Percentiles rank a stretch among this genome's conserved stretches.
Conservation (phyloP, 2,888 invertebrate species). For the Anoncus sp. region DNA sequence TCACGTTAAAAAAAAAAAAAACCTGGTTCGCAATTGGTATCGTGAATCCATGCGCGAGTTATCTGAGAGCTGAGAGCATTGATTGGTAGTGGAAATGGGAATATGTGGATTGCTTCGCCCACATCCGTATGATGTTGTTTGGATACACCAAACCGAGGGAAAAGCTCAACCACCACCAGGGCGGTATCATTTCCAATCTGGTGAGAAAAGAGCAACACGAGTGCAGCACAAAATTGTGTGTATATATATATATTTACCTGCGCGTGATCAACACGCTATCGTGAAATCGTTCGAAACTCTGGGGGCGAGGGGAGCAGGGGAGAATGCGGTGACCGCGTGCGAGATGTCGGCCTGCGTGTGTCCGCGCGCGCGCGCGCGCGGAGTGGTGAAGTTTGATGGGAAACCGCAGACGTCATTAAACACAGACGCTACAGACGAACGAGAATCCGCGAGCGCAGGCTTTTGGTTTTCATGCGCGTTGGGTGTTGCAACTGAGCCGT, state of each 20-base stretch:
- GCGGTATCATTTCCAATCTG: background rate
- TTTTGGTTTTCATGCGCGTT: background rate
- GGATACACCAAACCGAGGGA: too few relatives aligned
- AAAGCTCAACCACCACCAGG: too few relatives aligned
- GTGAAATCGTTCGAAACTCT: slow-evolving; percentile 16
- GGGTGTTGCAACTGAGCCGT: slow-evolving; percentile 28
- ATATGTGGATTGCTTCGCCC: too few relatives aligned
- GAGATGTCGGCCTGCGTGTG: slow-evolving; percentile 60
- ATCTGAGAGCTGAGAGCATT: too few relatives aligned
- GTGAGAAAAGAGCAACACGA: background rate
- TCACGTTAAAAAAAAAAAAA: too few relatives aligned
- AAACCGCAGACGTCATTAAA: slow-evolving; percentile 80
- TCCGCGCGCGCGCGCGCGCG: background rate
- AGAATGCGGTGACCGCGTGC: slow-evolving; percentile 62
- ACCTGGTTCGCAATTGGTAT: too few relatives aligned
- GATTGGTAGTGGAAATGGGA: too few relatives aligned
- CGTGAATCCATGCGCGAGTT: too few relatives aligned
- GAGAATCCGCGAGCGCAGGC: slow-evolving; percentile 6
- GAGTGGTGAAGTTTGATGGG: slow-evolving; percentile 71
- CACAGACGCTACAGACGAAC: slow-evolving; percentile 39
- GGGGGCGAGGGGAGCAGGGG: too few relatives aligned
- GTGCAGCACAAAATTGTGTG: background rate
- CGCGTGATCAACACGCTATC: background rate
- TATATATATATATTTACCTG: background rate
- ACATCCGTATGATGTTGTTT: too few relatives aligned